Percentiles rank a stretch among this genome's conserved stretches.
These are phyloP conservation scores for Tetramorium parvispinum DNA, from an alignment of 1,140 invertebrate genomes.

Conservation along the genomic window DNA sequence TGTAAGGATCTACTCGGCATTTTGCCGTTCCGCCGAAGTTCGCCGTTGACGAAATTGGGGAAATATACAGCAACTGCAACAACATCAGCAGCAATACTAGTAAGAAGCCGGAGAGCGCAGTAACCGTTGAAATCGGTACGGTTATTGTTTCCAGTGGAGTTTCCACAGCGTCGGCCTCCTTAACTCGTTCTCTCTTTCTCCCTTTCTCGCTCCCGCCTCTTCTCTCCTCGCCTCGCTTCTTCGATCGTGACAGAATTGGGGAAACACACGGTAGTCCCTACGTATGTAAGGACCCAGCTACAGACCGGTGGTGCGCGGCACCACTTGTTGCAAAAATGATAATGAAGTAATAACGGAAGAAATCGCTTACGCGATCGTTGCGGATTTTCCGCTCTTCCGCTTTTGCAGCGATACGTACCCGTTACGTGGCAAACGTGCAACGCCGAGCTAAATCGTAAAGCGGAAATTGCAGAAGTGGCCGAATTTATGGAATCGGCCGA, in stretches of 20 bases:
- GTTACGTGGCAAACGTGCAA: constrained; percentile 26
- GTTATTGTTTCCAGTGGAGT: constrained; percentile 54
- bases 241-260: constrained; percentile 17
- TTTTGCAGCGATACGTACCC: constrained; percentile 20
- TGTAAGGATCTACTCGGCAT: constrained; percentile 42
- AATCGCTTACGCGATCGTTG: constrained; percentile 63
- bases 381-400: constrained; percentile 50
- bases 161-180: constrained; percentile 10
- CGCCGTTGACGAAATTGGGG: constrained; percentile 35
- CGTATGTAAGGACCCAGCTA: constrained; percentile 8
- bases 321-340: constrained; percentile 71
- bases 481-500: constrained; percentile 40
- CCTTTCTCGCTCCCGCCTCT: neutral
- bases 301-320: constrained; percentile 16
- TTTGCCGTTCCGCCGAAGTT: constrained; percentile 43
- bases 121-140: constrained; percentile 51
- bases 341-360: constrained; percentile 62
- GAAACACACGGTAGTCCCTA: constrained; percentile 34
- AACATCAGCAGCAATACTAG: constrained; percentile 36
- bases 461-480: constrained; percentile 39
- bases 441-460: constrained; percentile 18
- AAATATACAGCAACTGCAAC: constrained; percentile 47
- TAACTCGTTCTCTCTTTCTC: neutral
- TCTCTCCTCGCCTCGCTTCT: neutral
- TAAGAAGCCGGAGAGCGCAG: constrained; percentile 33